Conservation (phyloP, 2,113 vertebrate species). For the Labeo rohita region DNA sequence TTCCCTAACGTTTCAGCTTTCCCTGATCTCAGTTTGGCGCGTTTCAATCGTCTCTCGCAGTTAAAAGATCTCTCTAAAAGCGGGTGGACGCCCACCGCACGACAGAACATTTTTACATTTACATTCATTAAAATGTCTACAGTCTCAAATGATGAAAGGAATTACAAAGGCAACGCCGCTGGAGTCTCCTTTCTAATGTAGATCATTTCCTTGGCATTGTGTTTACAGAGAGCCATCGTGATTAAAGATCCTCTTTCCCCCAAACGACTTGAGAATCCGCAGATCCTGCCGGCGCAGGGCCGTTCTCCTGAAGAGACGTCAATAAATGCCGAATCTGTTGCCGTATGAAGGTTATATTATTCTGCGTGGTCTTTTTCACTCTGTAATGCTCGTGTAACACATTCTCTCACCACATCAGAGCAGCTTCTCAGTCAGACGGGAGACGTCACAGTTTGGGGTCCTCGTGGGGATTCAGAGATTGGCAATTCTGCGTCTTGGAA, state of each 20-base stretch:
- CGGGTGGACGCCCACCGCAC: not conserved
- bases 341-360: not conserved
- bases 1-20: not conserved
- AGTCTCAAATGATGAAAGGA: not conserved
- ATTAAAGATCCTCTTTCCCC: not conserved
- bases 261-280: not conserved
- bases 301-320: not conserved
- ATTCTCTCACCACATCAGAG: not conserved
- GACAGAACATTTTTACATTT: not conserved
- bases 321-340: not conserved
- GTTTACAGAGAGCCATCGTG: not conserved
- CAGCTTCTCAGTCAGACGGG: not conserved
- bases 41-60: not conserved
- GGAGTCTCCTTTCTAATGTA: not conserved
- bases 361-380: conserved; percentile 15
- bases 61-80: conserved; percentile 11
- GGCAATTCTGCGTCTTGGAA: conserved; percentile 68
- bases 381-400: not conserved
- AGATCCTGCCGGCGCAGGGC: not conserved
- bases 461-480: conserved; percentile 67
- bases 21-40: conserved; percentile 1
- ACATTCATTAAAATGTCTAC: conserved; percentile 20
- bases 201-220: conserved; percentile 30
- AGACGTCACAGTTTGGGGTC: conserved; percentile 58
- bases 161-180: too few relatives aligned